phyloP scores from a whole-genome alignment of 2,888 invertebrate species.

The Epistrophe grossulariae region DNA sequence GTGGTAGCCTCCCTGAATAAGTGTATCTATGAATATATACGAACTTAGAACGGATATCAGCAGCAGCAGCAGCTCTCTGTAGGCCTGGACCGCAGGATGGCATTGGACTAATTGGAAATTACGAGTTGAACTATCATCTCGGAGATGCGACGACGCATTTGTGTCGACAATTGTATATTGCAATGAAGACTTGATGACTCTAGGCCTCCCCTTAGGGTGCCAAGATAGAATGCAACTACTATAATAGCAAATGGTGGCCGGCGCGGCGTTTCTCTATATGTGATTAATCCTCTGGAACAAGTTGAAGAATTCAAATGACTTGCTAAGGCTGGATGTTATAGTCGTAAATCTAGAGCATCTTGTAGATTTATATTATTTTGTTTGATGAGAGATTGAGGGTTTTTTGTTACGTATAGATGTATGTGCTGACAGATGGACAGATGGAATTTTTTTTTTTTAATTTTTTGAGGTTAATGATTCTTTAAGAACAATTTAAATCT shows the following conservation, averaged over 20 bases:
- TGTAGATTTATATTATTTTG: conserved; percentile 17
- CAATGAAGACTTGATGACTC: conserved; percentile 51
- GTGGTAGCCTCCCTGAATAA: conserved; percentile 20
- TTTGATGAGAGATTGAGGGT: conserved; percentile 63
- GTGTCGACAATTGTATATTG: conserved; percentile 48
- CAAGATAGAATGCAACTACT: conserved; percentile 32
- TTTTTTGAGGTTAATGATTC: conserved; percentile 68
- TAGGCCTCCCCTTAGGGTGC: conserved; percentile 51
- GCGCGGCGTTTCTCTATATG: conserved; percentile 39
- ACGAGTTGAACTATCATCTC: conserved; percentile 69
- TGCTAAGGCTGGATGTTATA: conserved; percentile 2
- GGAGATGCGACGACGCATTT: conserved; percentile 70
- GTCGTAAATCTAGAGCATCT: conserved; percentile 74
- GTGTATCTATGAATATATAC: neutral
- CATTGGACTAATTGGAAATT: conserved; percentile 76
- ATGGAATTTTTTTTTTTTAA: no score
- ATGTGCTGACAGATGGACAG: conserved; percentile 13
- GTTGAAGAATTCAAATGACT: conserved; percentile 71
- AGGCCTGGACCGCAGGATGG: conserved; percentile 65
- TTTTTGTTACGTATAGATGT: neutral
- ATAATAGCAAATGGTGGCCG: neutral
- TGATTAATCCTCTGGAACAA: conserved; percentile 64
- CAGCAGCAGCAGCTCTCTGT: neutral
- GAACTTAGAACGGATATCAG: conserved; percentile 26
- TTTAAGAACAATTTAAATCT: conserved; percentile 39